Base-by-base conservation (phyloP, 2,113 vertebrate species). In the Bungarus multicinctus region DNA sequence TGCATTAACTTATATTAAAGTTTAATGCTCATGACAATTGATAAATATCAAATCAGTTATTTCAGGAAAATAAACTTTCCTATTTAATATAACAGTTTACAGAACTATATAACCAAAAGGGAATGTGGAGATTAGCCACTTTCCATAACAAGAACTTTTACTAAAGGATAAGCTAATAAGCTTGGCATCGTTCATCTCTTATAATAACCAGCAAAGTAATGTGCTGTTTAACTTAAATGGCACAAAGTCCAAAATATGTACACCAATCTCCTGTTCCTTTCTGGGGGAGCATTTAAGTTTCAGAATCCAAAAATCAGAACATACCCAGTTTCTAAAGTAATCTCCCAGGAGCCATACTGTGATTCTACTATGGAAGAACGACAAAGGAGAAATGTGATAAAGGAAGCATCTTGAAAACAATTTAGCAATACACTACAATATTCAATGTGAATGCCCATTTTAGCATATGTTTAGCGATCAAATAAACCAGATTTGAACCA, bases 71-170 rank as follows among this genome's bases (percentile, higher is more conserved):
- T 93, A 57, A 93, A 90, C 88, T 89, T 93, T 93, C 85, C 74
- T 47, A 86, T 87, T 52, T 55, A 91, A 27, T n/a, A 53, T 90
- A 88, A 55, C n/a, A 94, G 90, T 94, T 96, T 34, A 54, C 57
- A 89, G 92, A 94, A 93, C 94, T 87, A 90, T 93, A 94, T 81
- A 58, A 92, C 91, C 89, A 94, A 96, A 94, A 95, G 55, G 89
- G 93, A 93, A 92, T 54, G 94, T 91, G 86, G 45, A 88, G 94
- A 53, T 2, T 85, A 39, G 91, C 69, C 0, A 3, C 74, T 94
- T 93, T 92, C 81, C 20, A 12, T 90, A 93, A 92, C 69, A 74
- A 50, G 90, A 88, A 14, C 91, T 92, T 93, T 14, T 94, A 93
- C 22, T 1, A 0, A n/a, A 96, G 90, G 25, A 58, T 57, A 85